These are phyloP conservation scores for Cyaniris semiargus DNA, from an alignment of 2,888 invertebrate species.

Conservation along the genomic window DNA sequence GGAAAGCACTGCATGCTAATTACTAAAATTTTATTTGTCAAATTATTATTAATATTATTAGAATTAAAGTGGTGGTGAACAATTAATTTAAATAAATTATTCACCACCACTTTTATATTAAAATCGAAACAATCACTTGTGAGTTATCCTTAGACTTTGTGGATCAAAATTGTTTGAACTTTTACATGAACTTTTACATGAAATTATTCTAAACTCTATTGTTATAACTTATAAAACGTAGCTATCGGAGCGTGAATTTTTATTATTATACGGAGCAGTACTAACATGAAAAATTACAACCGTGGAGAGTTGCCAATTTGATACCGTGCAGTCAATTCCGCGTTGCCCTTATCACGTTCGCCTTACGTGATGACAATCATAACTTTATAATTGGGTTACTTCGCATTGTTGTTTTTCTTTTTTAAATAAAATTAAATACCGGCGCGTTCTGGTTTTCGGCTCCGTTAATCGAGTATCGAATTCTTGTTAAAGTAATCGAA, in stretches of 20 bases:
- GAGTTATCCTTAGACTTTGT: too few species aligned
- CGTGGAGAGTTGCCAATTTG: constrained; percentile 19
- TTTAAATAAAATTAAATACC: not conserved
- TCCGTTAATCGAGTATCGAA: constrained; percentile 14
- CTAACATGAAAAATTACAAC: constrained; percentile 20
- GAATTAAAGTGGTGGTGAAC: too few species aligned
- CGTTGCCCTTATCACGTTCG: constrained; percentile 17
- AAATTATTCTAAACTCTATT: not conserved
- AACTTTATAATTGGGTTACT: constrained; percentile 16
- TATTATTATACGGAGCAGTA: not conserved
- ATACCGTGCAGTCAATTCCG: constrained; percentile 9
- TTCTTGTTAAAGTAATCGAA: constrained; percentile 21
- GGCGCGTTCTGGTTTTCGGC: constrained; percentile 13
- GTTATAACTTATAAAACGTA: not conserved
- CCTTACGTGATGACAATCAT: constrained; percentile 20
- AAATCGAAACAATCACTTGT: too few species aligned
- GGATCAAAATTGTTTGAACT: too few species aligned
- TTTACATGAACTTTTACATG: not conserved
- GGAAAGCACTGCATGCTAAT: not conserved
- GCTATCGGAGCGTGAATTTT: constrained; percentile 4
- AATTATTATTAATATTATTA: not conserved
- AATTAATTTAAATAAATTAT: too few species aligned
- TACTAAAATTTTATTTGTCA: not conserved
- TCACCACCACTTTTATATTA: too few species aligned
- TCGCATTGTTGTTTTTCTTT: not conserved